phyloP scores from a whole-genome alignment of 92 coral and sea anemone species.

The Bergia sp. region DNA sequence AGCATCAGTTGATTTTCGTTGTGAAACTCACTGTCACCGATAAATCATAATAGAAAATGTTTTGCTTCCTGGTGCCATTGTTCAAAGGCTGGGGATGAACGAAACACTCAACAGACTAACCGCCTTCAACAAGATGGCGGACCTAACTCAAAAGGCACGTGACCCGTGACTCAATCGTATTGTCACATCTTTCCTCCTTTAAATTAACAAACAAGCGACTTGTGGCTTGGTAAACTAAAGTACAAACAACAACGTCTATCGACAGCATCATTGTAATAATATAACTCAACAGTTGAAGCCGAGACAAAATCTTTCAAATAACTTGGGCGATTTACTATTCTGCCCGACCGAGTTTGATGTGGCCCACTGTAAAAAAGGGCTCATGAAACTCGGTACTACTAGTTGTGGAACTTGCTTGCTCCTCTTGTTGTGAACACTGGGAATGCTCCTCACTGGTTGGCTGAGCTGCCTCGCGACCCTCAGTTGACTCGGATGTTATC shows the following conservation, averaged over 20 bases:
- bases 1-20: no score
- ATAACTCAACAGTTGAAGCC: background rate
- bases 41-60: no score
- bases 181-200: slow-evolving; percentile 26
- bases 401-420: background rate
- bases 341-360: background rate
- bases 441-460: slow-evolving; percentile 8
- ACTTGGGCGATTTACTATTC: background rate
- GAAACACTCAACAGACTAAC: no score
- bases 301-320: background rate
- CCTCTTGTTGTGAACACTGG: background rate
- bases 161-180: background rate
- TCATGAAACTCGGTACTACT: background rate
- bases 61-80: no score
- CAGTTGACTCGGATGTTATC: background rate
- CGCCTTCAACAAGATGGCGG: slow-evolving; percentile 7
- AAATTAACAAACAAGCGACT: background rate
- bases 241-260: background rate
- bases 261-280: background rate
- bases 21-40: no score
- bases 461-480: slow-evolving; percentile 10
- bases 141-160: background rate
- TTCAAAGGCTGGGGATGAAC: no score
- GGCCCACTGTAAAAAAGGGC: background rate
- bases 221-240: background rate